phyloP scores from a whole-genome alignment of 2,888 invertebrate species.

The Dryocosmus kuriphilus region DNA sequence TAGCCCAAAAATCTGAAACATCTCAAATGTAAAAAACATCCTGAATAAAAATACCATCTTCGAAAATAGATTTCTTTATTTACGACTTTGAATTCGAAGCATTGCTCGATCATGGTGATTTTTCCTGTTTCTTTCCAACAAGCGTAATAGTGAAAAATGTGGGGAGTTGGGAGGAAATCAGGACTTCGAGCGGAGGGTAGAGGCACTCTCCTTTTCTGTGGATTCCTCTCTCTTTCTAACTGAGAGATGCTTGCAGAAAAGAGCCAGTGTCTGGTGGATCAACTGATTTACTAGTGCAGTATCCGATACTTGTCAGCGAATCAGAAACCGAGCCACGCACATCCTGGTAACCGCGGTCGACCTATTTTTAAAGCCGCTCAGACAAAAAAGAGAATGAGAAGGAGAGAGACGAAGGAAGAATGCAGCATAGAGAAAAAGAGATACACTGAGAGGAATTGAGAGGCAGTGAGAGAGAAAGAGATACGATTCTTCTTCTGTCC shows the following conservation, averaged over 20 bases:
- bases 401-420: constrained; percentile 49
- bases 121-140: background rate
- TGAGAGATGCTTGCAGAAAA: background rate
- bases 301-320: constrained; percentile 45
- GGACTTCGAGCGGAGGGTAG: background rate
- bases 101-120: background rate
- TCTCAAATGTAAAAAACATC: background rate
- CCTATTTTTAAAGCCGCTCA: constrained; percentile 56
- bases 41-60: background rate
- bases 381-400: constrained; percentile 49
- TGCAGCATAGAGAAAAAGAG: constrained; percentile 50
- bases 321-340: constrained; percentile 43
- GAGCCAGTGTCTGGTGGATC: constrained; percentile 17
- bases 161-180: background rate
- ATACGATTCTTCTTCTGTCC: constrained; percentile 26
- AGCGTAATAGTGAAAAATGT: background rate
- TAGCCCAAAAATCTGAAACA: background rate
- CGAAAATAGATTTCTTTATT: constrained; percentile 15
- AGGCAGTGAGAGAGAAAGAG: constrained; percentile 43
- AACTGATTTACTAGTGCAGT: constrained; percentile 1
- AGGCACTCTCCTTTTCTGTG: background rate
- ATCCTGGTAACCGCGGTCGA: constrained; percentile 57
- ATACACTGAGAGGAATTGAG: constrained; percentile 45
- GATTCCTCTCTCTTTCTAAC: constrained; percentile 28
- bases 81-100: background rate